A percentile compares a stretch with the other conserved stretches of the same genome.
Evolutionary conservation across 2,797 vertebrate genomes (phyloP).

Genomic region (Gobio occitaniae): DNA sequence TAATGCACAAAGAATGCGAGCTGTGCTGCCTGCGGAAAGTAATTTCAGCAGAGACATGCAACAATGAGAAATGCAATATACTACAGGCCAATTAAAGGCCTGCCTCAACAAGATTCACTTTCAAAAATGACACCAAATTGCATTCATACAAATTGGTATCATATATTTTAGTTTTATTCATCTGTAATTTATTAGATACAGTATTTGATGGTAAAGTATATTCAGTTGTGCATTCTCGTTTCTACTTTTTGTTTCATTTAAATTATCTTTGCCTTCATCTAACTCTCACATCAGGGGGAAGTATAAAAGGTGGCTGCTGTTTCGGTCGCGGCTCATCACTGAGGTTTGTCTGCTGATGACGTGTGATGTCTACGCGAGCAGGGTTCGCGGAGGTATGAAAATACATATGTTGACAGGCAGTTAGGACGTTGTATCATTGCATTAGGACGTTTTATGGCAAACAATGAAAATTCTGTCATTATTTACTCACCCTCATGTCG

Average conservation of each 20-base stretch:
- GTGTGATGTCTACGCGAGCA: no score
- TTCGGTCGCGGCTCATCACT: no score
- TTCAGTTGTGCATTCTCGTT: neutral
- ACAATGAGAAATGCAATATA: conserved; percentile 24
- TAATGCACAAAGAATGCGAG: neutral
- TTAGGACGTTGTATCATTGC: neutral
- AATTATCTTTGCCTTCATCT: neutral
- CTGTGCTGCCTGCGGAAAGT: neutral
- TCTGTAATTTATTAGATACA: neutral
- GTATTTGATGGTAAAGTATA: neutral
- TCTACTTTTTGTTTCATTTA: neutral
- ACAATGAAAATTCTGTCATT: neutral
- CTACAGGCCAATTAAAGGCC: conserved; percentile 11
- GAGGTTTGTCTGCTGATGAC: no score
- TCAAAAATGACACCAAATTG: neutral
- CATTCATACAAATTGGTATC: neutral
- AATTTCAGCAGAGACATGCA: conserved; percentile 3
- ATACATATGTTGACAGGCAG: neutral
- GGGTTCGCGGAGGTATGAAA: no score
- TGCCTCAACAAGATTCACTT: conserved; percentile 12
- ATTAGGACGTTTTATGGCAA: neutral
- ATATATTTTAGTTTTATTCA: neutral
- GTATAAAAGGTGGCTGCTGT: neutral
- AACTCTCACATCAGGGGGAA: neutral
- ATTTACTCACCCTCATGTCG: no score